Base-by-base conservation (phyloP, 2,888 invertebrate species). In the Coleophora flavipennella region DNA sequence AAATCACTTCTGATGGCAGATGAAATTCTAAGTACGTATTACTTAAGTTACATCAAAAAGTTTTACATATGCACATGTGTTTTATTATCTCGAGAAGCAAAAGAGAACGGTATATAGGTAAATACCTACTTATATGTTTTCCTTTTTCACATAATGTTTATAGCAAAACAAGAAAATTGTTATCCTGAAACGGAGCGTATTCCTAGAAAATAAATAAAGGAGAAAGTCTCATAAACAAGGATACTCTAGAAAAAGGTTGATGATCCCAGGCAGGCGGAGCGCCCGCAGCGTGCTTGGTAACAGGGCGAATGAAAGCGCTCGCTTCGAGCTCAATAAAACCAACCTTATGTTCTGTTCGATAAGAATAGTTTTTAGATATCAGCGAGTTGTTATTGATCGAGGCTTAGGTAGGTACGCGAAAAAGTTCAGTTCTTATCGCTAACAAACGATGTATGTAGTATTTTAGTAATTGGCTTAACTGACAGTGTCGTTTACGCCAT, bases 401-500 rank as follows among this genome's bases (percentile, higher is more conserved):
- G 71, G 63, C 76, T 75, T 67, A n/a, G n/a, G n/a, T n/a, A n/a
- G n/a, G n/a, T n/a, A 68, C 62, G 75, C 75, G 76, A 80, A 80
- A 80, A 81, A 79, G 70, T 81, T 76, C 62, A 66, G 67, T 73
- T 74, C 73, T 74, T 74, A 75, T 74, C 71, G 70, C 73, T 60
- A 72, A 69, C 67, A 72, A 69, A 64, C 62, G 64, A 68, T 63
- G 67, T 59, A 62, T 63, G 53, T 53, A 66, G 64, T 69, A 64
- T 67, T 67, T 66, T 64, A 73, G 70, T 74, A 72, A 73, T 74
- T 74, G 74, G 64, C 65, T 63, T 57, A 58, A 54, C 45, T 43
- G 46, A 46, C 41, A 33, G 25, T 36, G 45, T 10, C 12, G 13
- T 20, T 20, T 20, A 20, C 20, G 6, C 20, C 20, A 6, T 6